These are phyloP conservation scores for Clavelina lepadiformis DNA, from an alignment of 23 tunicate genomes.

Conservation along the genomic window DNA sequence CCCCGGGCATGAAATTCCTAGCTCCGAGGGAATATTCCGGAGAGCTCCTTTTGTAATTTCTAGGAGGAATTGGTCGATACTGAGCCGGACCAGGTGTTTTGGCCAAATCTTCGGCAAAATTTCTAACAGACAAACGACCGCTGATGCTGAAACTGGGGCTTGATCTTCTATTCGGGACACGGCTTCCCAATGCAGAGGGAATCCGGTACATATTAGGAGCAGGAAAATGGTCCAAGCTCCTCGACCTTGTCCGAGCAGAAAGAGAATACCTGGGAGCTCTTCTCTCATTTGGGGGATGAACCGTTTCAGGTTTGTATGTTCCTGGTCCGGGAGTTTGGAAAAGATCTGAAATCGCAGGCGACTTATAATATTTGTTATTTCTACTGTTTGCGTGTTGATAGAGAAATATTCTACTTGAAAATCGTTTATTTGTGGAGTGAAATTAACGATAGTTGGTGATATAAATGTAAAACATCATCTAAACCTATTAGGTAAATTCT, in stretches of 20 bases:
- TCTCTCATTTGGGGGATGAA: constrained; percentile 44
- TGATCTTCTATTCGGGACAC: constrained; percentile 40
- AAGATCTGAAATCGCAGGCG: constrained; percentile 9
- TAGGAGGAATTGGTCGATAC: constrained; percentile 28
- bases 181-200: constrained; percentile 28
- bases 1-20: constrained; percentile 69
- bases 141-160: constrained; percentile 40
- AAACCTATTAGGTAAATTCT: neutral
- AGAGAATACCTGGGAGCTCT: constrained; percentile 53
- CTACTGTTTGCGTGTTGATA: no score
- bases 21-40: constrained; percentile 59
- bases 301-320: constrained; percentile 36
- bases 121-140: constrained; percentile 27
- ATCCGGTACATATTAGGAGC: constrained; percentile 48
- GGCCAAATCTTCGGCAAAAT: constrained; percentile 61
- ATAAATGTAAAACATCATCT: neutral
- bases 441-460: neutral
- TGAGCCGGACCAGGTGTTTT: constrained; percentile 87
- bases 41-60: constrained; percentile 32
- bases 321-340: constrained; percentile 73
- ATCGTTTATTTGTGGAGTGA: no score
- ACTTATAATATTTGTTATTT: neutral
- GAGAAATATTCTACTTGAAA: no score
- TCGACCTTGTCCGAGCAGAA: constrained; percentile 44
- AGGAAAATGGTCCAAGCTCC: constrained; percentile 39